Evolutionary conservation across 53 echinoderm and acorn worm species (phyloP).

Genomic region (Apostichopus leukothele): DNA sequence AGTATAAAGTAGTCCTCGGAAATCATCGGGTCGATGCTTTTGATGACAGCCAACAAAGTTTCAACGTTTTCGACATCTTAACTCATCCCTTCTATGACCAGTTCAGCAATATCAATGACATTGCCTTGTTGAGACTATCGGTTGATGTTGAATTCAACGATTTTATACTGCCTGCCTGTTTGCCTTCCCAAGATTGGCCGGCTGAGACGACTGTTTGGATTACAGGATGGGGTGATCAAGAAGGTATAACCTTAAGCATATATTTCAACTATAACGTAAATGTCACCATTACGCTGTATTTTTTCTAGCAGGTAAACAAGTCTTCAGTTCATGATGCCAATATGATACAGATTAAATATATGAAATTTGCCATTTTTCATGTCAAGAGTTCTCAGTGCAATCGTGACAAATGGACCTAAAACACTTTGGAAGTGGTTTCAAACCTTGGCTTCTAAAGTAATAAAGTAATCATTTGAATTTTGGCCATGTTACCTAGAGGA

Average conservation of each 20-base stretch:
- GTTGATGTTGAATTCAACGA: neutral
- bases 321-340: no score
- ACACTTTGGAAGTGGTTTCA: no score
- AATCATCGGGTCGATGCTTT: neutral
- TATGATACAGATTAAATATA: no score
- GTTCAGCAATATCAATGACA: neutral
- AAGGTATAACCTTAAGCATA: neutral
- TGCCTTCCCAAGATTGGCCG: conserved; percentile 21
- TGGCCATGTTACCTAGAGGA: no score
- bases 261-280: no score
- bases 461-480: no score
- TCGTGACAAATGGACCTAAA: no score
- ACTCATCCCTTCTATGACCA: neutral
- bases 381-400: no score
- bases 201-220: neutral
- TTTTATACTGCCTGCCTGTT: conserved; percentile 21
- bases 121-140: conserved; percentile 3
- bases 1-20: conserved; percentile 22
- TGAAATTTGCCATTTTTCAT: no score
- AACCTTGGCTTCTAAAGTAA: no score
- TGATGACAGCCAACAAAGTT: neutral
- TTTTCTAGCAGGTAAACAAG: no score
- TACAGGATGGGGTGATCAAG: conserved; percentile 38
- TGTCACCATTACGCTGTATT: no score
- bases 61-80: neutral